Base-by-base conservation (phyloP, 2,113 vertebrate species). In the Oreotragus oreotragus region DNA sequence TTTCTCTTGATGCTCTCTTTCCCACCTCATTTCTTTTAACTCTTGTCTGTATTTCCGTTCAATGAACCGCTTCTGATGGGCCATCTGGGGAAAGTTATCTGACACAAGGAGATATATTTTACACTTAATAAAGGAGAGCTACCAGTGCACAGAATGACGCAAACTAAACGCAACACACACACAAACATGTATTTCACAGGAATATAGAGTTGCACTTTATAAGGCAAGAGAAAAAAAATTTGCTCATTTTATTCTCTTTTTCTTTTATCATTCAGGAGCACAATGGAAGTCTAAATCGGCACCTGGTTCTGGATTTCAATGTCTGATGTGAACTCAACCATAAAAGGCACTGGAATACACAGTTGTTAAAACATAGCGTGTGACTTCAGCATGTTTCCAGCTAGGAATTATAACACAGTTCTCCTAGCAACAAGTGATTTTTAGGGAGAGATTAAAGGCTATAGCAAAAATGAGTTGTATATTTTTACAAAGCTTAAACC, bases 51-150 rank as follows among this genome's bases (percentile, higher is more conserved):
- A 99, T 98, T 99, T 99, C 98, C 99, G 99, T 99, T 99, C 99
- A 98, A 99, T 99, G 99, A 99, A 99, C 98, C 99, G 99, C 98
- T 99, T 99, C 99, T 99, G 99, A 99, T 99, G 99, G 98, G 99
- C 99, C 99, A 99, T 99, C 99, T 99, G 99, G 98, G 99, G 99
- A 98, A 99, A 99, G 99, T 99, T 99, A 99, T 99, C 99, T 99
- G 99, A 97, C 95, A 98, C 97, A 97, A 98, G 85, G 90, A 99
- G 92, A 99, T 98, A 99, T 90, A 98, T 98, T 98, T 99, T 96
- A 98, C 73, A 98, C 98, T 98, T 99, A 98, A 98, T 98, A 98
- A 98, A 98, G 96, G 97, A 97, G 28, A 97, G 96, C 90, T 58
- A 77, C 53, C 49, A 97, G 94, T 60, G 96, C 60, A 97, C 30